Percentiles rank a stretch among this genome's conserved stretches.
Evolutionary conservation across 1,140 invertebrate genomes (phyloP).

Genomic region (Lucilia cuprina): DNA sequence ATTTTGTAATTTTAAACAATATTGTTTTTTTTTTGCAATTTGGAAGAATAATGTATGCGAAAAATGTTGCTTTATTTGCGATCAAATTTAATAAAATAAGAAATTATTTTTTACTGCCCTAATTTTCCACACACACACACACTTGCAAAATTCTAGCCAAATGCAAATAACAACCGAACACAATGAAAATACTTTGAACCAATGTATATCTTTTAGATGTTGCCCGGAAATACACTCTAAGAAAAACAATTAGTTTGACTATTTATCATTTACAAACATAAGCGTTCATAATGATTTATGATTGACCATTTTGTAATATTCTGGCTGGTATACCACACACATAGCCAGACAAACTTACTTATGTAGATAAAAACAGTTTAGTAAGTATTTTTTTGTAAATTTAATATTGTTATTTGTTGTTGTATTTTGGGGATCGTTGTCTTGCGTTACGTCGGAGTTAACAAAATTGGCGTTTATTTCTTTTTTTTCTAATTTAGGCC

Average conservation of each 20-base stretch:
- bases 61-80: too few species aligned
- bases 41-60: too few species aligned
- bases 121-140: too few species aligned
- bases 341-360: neutral
- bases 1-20: too few species aligned
- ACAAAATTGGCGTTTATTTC: neutral
- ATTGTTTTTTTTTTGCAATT: too few species aligned
- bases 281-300: constrained; percentile 11
- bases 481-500: neutral
- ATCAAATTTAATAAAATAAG: too few species aligned
- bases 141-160: too few species aligned
- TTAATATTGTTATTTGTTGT: neutral
- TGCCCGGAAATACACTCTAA: neutral
- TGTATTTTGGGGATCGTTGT: neutral
- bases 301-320: neutral
- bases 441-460: neutral
- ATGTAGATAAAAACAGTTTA: neutral
- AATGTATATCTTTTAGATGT: neutral
- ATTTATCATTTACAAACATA: constrained; percentile 12
- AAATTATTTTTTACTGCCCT: too few species aligned
- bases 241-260: neutral
- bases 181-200: too few species aligned
- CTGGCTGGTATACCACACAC: neutral
- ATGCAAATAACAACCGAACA: too few species aligned
- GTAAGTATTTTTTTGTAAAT: neutral